These are phyloP conservation scores for Thoracochromis brauschi DNA, from an alignment of 2,113 vertebrate species.

Conservation along the genomic window DNA sequence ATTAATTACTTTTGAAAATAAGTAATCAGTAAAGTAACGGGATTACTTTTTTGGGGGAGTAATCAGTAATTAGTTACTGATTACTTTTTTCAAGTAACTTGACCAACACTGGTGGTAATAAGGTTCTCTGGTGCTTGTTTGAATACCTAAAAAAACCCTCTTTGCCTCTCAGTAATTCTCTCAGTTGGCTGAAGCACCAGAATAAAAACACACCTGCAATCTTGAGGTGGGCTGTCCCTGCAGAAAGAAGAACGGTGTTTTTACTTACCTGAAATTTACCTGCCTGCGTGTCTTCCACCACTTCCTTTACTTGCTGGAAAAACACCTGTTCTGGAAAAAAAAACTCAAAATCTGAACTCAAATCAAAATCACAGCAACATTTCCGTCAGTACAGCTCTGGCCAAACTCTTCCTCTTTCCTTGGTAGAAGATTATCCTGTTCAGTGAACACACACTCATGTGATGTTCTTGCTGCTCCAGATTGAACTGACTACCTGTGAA, in stretches of 20 bases:
- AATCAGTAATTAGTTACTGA: too few species aligned
- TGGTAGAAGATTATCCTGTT: neutral
- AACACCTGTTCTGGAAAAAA: neutral
- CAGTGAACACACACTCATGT: neutral
- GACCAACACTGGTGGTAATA: too few species aligned
- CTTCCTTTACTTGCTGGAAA: neutral
- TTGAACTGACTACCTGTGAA: neutral
- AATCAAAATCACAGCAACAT: neutral
- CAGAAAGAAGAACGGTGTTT: neutral
- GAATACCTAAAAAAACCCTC: neutral
- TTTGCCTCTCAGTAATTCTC: neutral
- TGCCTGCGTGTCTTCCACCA: neutral
- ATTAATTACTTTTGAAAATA: too few species aligned
- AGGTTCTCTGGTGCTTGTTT: neutral
- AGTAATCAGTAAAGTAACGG: too few species aligned
- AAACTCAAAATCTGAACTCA: fast-evolving
- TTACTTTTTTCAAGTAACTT: too few species aligned
- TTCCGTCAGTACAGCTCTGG: neutral
- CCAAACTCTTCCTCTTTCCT: neutral
- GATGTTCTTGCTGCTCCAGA: neutral
- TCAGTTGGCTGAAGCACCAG: neutral
- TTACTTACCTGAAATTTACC: neutral
- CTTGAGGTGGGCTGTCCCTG: neutral
- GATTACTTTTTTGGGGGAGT: too few species aligned
- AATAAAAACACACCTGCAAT: neutral